Conservation (phyloP, 2,888 invertebrate species). For the Cantharis rustica region DNA sequence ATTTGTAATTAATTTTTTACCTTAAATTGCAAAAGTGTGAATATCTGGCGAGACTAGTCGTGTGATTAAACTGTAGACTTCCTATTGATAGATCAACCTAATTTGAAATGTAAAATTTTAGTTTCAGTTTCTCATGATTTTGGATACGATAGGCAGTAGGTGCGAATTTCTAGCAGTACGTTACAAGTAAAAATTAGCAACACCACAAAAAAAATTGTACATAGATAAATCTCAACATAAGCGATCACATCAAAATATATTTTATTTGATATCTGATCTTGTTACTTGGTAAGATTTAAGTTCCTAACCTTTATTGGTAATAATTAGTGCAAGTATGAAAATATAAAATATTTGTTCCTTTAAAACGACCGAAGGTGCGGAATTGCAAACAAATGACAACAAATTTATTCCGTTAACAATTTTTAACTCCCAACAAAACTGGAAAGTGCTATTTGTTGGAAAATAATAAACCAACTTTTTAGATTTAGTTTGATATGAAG, state of each 20-base stretch:
- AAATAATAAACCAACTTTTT: no score
- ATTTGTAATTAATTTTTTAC: neutral
- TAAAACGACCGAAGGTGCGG: no score
- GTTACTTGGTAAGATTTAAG: no score
- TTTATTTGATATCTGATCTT: no score
- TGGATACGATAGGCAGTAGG: neutral
- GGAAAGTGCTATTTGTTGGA: no score
- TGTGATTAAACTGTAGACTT: neutral
- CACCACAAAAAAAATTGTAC: neutral
- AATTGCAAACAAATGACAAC: no score
- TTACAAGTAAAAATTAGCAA: neutral
- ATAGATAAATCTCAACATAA: neutral
- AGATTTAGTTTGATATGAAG: no score
- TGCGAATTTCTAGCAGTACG: neutral
- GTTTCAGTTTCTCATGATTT: neutral
- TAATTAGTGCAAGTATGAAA: no score
- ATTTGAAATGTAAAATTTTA: neutral
- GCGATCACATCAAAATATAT: neutral
- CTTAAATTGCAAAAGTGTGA: neutral
- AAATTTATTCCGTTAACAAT: no score
- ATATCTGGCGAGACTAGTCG: neutral
- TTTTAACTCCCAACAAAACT: no score
- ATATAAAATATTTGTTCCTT: no score
- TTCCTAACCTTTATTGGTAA: no score
- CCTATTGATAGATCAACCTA: neutral